These are phyloP conservation scores for Urosaurus nigricauda DNA, from an alignment of 2,797 vertebrate species.

Conservation along the genomic window DNA sequence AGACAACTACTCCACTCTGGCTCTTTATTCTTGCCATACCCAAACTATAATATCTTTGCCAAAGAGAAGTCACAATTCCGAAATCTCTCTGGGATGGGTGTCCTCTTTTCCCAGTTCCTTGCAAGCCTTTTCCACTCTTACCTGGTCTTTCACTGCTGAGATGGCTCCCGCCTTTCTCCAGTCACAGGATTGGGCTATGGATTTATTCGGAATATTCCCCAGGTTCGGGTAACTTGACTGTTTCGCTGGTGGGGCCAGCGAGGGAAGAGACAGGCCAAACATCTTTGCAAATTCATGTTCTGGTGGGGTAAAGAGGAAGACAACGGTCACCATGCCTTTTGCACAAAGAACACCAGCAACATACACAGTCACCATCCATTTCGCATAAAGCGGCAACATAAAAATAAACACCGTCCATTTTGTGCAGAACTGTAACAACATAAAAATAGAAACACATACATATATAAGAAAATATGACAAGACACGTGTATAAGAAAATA, in stretches of 20 bases:
- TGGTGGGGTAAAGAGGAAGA: conserved; percentile 13
- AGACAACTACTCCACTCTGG: no score
- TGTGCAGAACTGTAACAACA: no score
- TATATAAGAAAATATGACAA: no score
- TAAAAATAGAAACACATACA: no score
- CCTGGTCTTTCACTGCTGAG: conserved; percentile 51
- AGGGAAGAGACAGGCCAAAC: conserved; percentile 44
- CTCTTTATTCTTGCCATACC: no score
- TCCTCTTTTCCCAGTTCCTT: not conserved
- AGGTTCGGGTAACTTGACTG: not conserved
- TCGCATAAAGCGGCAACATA: no score
- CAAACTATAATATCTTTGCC: not conserved
- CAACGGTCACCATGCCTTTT: not conserved
- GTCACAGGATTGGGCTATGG: conserved; percentile 46
- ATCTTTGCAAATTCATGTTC: conserved; percentile 58
- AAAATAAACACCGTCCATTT: no score
- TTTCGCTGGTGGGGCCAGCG: not conserved
- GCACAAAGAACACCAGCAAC: not conserved
- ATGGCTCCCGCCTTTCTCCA: conserved; percentile 50
- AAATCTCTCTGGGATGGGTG: not conserved
- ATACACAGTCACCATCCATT: no score
- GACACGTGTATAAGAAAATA: no score
- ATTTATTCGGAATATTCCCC: no score
- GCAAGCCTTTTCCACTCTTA: not conserved
- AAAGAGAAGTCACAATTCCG: not conserved